Base-by-base conservation (phyloP, 2,888 invertebrate species). In the Perdita meconis region DNA sequence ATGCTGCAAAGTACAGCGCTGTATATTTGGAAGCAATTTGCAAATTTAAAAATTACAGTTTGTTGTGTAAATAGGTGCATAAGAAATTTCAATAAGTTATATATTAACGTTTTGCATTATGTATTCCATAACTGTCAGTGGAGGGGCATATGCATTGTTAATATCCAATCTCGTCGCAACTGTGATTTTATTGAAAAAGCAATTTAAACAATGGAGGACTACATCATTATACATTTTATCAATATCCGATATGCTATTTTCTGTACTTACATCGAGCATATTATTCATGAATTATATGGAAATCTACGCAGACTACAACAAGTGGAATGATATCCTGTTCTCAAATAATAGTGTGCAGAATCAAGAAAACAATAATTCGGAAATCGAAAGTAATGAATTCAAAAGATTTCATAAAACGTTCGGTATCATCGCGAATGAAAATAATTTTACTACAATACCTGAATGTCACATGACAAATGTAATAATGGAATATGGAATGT, bases 401-500 rank as follows among this genome's bases (percentile, higher is more conserved):
- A 53, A 42, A 22, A 66, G 16, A 57, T 55, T 61, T 59, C 1
- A 26, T 10, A n/a, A 30, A 51, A 63, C 40, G 16, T 38, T 71
- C 13, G 40, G 71, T 42, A 44, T n/a, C 5, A 53, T 30, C 24
- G 22, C 8, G 19, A 61, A 53, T 24, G 16, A 74, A 2, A 42
- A 53, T 12, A 26, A 71, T 19, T 42, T 53, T 26, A 55, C 75
- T 26, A 22, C 47, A 22, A 60, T 57, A 40, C n/a, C 22, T 26
- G 36, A 64, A 10, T 91, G 90, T 60, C 65, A 86, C 50, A 80
- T 81, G 8, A 80, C 64, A 40, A 81, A 83, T n/a, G 63, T 87
- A 34, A 38, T 90, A n/a, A 80, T 86, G 75, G 86, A 89, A 6
- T 89, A 91, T 74, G 87, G 88, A n/a, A 82, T 88, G 75, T 87